Evolutionary conservation across 2,113 vertebrate species (phyloP).

Genomic region (Manacus vitellinus): DNA sequence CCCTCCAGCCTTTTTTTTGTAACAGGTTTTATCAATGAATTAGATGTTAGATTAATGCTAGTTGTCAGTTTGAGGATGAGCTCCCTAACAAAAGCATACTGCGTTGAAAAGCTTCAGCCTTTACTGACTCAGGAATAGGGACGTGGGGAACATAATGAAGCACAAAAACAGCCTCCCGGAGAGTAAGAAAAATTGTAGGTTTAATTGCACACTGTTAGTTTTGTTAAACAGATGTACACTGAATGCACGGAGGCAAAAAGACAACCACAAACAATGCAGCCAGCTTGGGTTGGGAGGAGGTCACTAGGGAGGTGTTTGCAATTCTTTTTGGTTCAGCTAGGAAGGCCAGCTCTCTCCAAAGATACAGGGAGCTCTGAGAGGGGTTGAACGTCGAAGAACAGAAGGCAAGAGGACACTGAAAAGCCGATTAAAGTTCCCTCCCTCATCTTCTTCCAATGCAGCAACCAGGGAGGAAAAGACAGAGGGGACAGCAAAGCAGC

Average conservation of each 20-base stretch:
- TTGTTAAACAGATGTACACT: accelerated
- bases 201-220: neutral
- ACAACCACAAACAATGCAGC: neutral
- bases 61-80: neutral
- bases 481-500: neutral
- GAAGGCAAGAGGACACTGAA: neutral
- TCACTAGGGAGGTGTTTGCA: neutral
- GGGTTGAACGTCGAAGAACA: neutral
- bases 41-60: conserved; percentile 2
- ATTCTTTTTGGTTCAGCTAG: neutral
- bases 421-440: neutral
- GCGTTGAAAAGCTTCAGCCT: neutral
- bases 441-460: neutral
- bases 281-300: neutral
- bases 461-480: neutral
- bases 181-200: neutral
- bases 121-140: neutral
- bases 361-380: accelerated
- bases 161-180: neutral
- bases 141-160: neutral
- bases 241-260: neutral
- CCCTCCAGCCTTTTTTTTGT: neutral
- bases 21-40: neutral
- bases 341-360: neutral
- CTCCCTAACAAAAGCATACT: neutral